Percentiles rank a stretch among this genome's conserved stretches.
Conservation (phyloP, 2,888 invertebrate genomes). For the Gnatocerus cornutus region DNA sequence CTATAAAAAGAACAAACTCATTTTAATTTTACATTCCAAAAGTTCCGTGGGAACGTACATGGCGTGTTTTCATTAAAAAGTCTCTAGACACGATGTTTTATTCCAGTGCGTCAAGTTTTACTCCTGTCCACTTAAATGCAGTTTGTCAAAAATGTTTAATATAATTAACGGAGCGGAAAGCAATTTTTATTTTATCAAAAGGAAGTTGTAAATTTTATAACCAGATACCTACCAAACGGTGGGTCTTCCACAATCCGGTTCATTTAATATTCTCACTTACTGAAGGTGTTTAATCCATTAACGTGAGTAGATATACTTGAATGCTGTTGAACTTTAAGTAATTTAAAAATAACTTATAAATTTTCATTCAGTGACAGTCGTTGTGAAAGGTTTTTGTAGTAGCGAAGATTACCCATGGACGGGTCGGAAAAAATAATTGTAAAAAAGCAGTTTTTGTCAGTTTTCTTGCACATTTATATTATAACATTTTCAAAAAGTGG, state of each 20-base stretch:
- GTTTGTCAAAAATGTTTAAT: constrained; percentile 10
- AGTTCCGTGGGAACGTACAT: constrained; percentile 12
- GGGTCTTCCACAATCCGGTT: constrained; percentile 24
- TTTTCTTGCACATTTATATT: too few relatives aligned
- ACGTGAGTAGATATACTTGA: constrained; percentile 19
- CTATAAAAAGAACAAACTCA: constrained; percentile 14
- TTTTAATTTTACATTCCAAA: constrained; percentile 12
- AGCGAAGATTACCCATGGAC: too few relatives aligned
- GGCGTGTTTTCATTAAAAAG: constrained; percentile 23
- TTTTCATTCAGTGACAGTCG: neutral
- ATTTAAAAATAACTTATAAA: neutral
- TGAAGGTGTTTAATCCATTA: constrained; percentile 17
- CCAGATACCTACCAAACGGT: neutral
- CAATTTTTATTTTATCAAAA: constrained; percentile 7
- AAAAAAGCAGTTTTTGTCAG: too few relatives aligned
- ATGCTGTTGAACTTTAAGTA: constrained; percentile 22
- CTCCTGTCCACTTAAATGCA: neutral
- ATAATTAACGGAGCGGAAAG: constrained; percentile 7
- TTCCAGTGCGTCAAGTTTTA: constrained; percentile 1
- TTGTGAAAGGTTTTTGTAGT: too few relatives aligned
- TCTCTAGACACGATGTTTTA: constrained; percentile 1
- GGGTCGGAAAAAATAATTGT: too few relatives aligned
- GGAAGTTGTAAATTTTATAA: constrained; percentile 29
- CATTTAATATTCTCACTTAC: constrained; percentile 3
- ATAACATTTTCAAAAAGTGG: too few relatives aligned